Conservation (phyloP, 2,113 vertebrate species). For the Engraulis encrasicolus region DNA sequence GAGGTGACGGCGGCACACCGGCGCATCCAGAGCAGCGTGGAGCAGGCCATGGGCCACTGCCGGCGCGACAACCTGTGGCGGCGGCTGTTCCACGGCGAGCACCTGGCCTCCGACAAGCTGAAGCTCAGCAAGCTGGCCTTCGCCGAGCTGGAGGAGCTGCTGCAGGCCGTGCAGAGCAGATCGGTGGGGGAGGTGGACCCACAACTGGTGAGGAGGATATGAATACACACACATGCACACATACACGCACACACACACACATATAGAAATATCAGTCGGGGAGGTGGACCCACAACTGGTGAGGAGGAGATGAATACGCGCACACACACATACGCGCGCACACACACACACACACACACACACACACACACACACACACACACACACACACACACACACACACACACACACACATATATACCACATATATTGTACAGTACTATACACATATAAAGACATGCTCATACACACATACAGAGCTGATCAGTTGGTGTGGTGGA, state of each 20-base stretch:
- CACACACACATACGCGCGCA: no score
- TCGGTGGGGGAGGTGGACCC: constrained; percentile 93
- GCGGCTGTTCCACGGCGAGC: constrained; percentile 93
- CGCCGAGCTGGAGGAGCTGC: constrained; percentile 92
- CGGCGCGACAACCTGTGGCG: constrained; percentile 96
- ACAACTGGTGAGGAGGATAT: constrained; percentile 83
- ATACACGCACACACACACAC: not conserved
- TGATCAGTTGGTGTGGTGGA: constrained; percentile 91
- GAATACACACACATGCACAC: not conserved
- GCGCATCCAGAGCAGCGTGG: constrained; percentile 87
- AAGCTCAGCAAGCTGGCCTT: constrained; percentile 89
- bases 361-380: constrained; percentile 68
- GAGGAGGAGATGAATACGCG: no score
- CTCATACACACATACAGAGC: constrained; percentile 76
- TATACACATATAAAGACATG: no score
- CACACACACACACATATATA: no score
- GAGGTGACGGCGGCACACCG: constrained; percentile 86
- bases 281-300: no score
- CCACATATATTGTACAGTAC: no score
- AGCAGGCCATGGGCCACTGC: constrained; percentile 94
- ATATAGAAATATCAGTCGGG: no score
- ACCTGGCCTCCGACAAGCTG: constrained; percentile 88
- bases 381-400: no score
- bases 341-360: no score
- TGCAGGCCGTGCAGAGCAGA: constrained; percentile 88